These are phyloP conservation scores for Nasonovia ribisnigri DNA, from an alignment of 2,888 invertebrate genomes.

Conservation along the genomic window DNA sequence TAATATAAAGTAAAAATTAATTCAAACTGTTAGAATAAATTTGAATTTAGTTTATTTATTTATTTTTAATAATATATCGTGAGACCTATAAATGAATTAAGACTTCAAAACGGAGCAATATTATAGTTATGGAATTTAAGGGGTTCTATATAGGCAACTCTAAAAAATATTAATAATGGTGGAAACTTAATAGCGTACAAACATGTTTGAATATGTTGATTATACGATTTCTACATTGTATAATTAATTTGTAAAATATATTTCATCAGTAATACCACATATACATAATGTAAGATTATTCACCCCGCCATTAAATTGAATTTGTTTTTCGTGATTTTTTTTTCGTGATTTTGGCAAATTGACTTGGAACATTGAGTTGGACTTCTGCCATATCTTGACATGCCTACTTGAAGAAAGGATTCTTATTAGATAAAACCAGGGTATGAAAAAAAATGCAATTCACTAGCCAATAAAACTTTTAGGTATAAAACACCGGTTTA, in stretches of 20 bases:
- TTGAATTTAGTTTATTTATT: background rate
- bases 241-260: background rate
- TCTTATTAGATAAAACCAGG: background rate
- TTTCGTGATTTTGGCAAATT: background rate
- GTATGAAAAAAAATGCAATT: conserved; percentile 19
- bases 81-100: background rate
- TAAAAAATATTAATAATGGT: background rate
- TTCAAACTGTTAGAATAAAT: background rate
- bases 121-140: background rate
- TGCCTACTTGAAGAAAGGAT: conserved; percentile 15
- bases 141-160: background rate
- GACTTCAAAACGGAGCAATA: background rate
- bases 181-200: background rate
- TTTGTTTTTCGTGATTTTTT: conserved; percentile 3
- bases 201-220: background rate
- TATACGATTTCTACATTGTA: background rate
- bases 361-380: background rate
- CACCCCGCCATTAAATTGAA: background rate
- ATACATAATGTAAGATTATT: background rate
- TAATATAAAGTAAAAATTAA: background rate
- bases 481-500: conserved; percentile 5
- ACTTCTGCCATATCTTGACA: conserved; percentile 21
- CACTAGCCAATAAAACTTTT: background rate
- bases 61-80: background rate
- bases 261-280: background rate